Evolutionary conservation across 1,140 invertebrate genomes (phyloP), one percentile per base, ranked within the genome.

Genomic region (Ostrea denselamellosa): DNA sequence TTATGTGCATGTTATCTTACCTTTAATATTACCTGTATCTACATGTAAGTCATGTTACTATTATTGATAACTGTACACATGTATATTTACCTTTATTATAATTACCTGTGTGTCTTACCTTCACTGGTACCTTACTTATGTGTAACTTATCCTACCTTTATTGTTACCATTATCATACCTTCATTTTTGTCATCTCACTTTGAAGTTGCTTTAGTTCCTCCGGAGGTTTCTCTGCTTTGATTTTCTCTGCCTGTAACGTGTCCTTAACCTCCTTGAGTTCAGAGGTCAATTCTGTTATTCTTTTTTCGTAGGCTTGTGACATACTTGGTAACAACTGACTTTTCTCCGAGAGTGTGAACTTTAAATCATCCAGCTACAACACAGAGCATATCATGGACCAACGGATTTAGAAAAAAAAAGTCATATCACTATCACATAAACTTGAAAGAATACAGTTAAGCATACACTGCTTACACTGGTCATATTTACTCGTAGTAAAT

Each of bases 161-260:
- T 25, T 17, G 10, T 34, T 25, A 17, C 17, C 22, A 22, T 22
- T 34, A 44, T 44, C 34, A 14, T 83, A 83, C 82, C 52, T 83
- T 83, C 51, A 83, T 52, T 54, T 51, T 54, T 10, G 44, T 95
- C 94, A 97, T 96, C 94, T 97, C 97, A 34, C 96, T 95, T 92
- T 97, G 97, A 25, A 97, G 94, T 28, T 97, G 96, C 28, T 96
- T 92, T 10, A 97, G 90, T 88, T 97, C 92, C 14, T 96, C 96
- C 2, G 96, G 96, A 0, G 96, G 96, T 93, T 96, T 96, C 91
- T 95, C 96, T 87, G 93, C 96, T 90, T 93, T 95, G 86, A 94
- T 93, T 91, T 96, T 96, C 8, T 95, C 95, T 89, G 95, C 94
- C 86, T 96, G 96, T 25, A 97, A 91, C 91, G 96, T 96, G 17